phyloP scores from a whole-genome alignment of 92 coral and sea anemone genomes.

The Umimayanthus kanabou region DNA sequence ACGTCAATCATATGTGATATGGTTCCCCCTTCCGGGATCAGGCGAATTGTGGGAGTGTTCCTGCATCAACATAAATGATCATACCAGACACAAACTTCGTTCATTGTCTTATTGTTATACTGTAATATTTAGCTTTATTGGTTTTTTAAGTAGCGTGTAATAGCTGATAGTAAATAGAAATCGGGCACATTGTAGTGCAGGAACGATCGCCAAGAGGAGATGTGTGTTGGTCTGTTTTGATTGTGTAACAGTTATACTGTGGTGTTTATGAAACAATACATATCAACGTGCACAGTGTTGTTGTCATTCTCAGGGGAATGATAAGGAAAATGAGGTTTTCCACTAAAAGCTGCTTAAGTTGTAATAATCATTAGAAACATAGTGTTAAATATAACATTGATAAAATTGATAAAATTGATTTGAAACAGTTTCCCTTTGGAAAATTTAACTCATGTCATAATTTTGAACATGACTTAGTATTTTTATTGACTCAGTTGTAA shows the following conservation, averaged over 20 bases:
- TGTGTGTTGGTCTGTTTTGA: too few relatives aligned
- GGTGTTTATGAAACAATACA: not conserved
- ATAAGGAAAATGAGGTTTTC: too few relatives aligned
- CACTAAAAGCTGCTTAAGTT: too few relatives aligned
- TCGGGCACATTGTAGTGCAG: not conserved
- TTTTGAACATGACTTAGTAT: too few relatives aligned
- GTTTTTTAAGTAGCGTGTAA: not conserved
- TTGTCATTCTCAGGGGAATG: too few relatives aligned
- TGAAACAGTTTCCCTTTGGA: too few relatives aligned
- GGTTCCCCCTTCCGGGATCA: not conserved
- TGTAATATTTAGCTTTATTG: not conserved
- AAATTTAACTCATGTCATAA: too few relatives aligned
- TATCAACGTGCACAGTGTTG: too few relatives aligned
- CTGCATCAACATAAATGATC: not conserved
- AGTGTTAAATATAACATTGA: too few relatives aligned
- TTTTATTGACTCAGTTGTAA: too few relatives aligned
- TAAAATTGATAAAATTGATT: too few relatives aligned
- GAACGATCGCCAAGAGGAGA: not conserved
- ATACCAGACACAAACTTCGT: not conserved
- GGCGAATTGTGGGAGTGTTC: slow-evolving; percentile 6
- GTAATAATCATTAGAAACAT: too few relatives aligned
- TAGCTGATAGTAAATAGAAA: not conserved
- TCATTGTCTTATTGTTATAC: not conserved
- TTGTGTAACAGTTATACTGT: not conserved
- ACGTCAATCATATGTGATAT: not conserved